Base-by-base conservation (phyloP, 1,140 invertebrate species). In the Drosophila aff. region DNA sequence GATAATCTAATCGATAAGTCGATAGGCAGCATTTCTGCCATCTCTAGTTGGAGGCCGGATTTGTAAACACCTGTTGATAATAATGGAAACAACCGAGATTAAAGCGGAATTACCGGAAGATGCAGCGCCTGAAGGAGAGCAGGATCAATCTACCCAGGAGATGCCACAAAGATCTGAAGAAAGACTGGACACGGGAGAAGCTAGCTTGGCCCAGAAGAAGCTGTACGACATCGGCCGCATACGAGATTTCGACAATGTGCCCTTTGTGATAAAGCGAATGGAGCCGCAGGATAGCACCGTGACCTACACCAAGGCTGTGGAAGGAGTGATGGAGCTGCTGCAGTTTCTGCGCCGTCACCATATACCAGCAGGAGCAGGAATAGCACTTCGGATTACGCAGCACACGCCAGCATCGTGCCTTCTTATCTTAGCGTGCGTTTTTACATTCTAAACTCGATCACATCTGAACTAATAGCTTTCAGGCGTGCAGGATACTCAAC, bases 371-470 rank as follows among this genome's bases (percentile, higher is more conserved):
- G 72, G 65, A 31, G 61, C 55, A 6, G 85, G 85, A 3, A 90
- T 90, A 36, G 85, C 79, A 1, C 67, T 90, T 6, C 86, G 86
- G 9, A 76, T 90, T 40, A 60, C 61, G 0, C 69, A 79, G 21
- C 85, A 90, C 40, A 90, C 86, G 16, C 82, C 79, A 15, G 81
- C 85, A 18, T 76, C 86, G 11, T 85, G 85, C 41, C 60, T 91
- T 33, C 43, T 90, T 15, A 74, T 82, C 18, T 21, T 90, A 4
- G 76, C 79, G 85, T 90, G 81, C 55, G 78, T 64, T 10, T 9
- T 9, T 3, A 4, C 0, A 6, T 36, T 16, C 4, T n/a, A 18
- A 43, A 33, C 13, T 2, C 9, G 10, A 21, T 23, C 23, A 15
- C 3, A 10, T 33, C 26, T 9, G 9, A 36, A 21, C 16, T 60